Base-by-base conservation (phyloP, 1,140 invertebrate species). In the Drosophila bocki region DNA sequence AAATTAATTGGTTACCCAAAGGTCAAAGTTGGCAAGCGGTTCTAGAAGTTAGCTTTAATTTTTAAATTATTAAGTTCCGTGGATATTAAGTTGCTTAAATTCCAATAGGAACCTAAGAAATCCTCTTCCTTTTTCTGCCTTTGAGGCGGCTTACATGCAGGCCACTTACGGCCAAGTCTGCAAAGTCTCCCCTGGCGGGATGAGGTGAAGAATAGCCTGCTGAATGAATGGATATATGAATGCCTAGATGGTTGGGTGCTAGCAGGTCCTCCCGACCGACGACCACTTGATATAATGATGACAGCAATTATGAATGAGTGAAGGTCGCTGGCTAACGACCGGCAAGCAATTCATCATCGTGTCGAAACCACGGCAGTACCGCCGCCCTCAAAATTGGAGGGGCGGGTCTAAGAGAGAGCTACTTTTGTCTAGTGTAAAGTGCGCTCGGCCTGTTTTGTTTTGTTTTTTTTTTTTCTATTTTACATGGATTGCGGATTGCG, bases 231-330 rank as follows among this genome's bases (percentile, higher is more conserved):
- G 62, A 53, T 67, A 41, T 41, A 72, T 50, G 53, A 37, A 50
- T 58, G 65, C 50, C 32, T 22, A 47, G 19, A 29, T 51, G 37
- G 29, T n/a, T 12, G 37, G 22, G 15, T 17, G 26, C 26, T 29
- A 17, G 63, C 17, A 11, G 68, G 44, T 22, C 22, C 22, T 22
- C 22, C 22, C 50, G 32, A 35, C 12, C 42, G 53, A 35, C 44
- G 47, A 70, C 83, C 76, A 86, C 84, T 87, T 84, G 70, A 75
- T 88, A 88, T 88, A 87, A 87, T 88, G 77, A 87, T 88, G 84
- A 88, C 84, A 84, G 84, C 84, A 88, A 88, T 88, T 88, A 90
- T 90, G 80, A 88, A 88, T 84, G 80, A 88, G 74, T 67, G 77
- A 90, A 88, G 83, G 83, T 88, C 84, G 58, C 61, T 78, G 77